Base-by-base conservation (phyloP, 1,140 invertebrate genomes). In the Danaus plexippus region DNA sequence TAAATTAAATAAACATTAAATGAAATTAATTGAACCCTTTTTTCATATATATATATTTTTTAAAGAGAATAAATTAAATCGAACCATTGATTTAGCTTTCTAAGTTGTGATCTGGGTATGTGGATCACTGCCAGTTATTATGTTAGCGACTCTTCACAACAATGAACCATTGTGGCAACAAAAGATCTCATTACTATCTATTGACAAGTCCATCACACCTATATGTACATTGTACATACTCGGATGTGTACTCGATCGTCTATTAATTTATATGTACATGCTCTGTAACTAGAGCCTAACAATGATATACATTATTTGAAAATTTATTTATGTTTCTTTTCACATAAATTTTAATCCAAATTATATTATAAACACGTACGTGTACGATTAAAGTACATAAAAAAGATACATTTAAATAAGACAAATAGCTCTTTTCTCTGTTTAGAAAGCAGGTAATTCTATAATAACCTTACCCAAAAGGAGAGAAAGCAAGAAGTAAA, bases 81-180 rank as follows among this genome's bases (percentile, higher is more conserved):
- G 22, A 32, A 32, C 7, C 7, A 32, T 6, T 44, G 13, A 8
- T 47, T 52, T 47, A 58, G 63, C 70, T 76, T 74, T 79, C 75
- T 71, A 72, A 52, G 43, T 52, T 61, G 63, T 62, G 69, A 80
- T 77, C 68, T 71, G 63, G 69, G 75, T 78, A 80, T 76, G 61
- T 77, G 73, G 75, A 77, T 71, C 73, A 61, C 52, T 68, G 68
- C 48, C 71, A 56, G 58, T 55, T 59, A 70, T 56, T 45, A 56
- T 56, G 52, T 52, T 52, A 43, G 41, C 13, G 52, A 45, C 18
- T 18, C 47, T 56, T 52, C 50, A 60, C 47, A 54, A 56, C 49
- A 60, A 52, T 51, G 48, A 48, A 48, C 44, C 45, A 50, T 50
- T 50, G 43, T 52, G 43, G 47, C 53, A 52, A 48, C 56, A 48